A percentile compares a stretch with the other conserved stretches of the same genome.
Evolutionary conservation across 2,888 invertebrate species (phyloP).

Genomic region (Neoscelio sp.): DNA sequence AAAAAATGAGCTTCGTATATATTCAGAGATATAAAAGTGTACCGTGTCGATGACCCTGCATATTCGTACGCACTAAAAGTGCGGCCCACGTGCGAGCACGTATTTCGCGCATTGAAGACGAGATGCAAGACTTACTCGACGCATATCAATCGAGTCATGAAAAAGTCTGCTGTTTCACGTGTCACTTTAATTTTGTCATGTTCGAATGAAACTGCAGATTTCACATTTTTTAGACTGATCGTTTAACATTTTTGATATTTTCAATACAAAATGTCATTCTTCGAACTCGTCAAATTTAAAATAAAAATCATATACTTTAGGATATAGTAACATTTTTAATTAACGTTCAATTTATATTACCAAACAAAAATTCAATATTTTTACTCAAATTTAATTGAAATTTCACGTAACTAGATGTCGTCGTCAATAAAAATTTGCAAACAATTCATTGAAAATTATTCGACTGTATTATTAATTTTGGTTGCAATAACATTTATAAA

Average conservation of each 20-base stretch:
- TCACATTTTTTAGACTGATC: neutral
- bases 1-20: slow-evolving; percentile 70
- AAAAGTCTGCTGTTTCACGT: slow-evolving; percentile 51
- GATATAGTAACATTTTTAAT: too few relatives aligned
- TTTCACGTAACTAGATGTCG: too few relatives aligned
- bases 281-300: neutral
- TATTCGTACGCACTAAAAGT: slow-evolving; percentile 77
- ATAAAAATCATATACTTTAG: too few relatives aligned
- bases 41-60: slow-evolving; percentile 82
- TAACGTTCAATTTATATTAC: too few relatives aligned
- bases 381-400: too few relatives aligned
- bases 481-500: too few relatives aligned
- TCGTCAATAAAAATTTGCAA: too few relatives aligned
- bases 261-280: neutral
- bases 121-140: slow-evolving; percentile 67
- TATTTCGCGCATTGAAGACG: slow-evolving; percentile 69
- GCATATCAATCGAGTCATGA: slow-evolving; percentile 65
- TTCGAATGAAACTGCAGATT: neutral
- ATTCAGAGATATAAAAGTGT: slow-evolving; percentile 81
- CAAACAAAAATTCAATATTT: too few relatives aligned
- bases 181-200: slow-evolving; percentile 50
- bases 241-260: neutral
- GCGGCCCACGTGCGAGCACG: slow-evolving; percentile 71
- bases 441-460: too few relatives aligned
- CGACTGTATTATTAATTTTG: too few relatives aligned